phyloP scores from a whole-genome alignment of 2,888 invertebrate genomes.

The Allacma fusca region DNA sequence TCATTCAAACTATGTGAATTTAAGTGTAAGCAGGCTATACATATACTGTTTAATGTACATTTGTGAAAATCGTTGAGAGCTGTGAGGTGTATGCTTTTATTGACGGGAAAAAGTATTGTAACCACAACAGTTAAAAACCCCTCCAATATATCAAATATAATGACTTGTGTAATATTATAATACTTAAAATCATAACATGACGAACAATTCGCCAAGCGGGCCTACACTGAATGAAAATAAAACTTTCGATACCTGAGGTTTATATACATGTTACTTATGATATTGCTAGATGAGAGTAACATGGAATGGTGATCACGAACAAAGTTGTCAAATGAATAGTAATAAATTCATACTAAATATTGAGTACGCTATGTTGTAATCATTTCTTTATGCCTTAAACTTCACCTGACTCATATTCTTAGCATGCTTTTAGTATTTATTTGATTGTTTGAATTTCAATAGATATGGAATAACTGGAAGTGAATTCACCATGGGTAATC shows the following conservation, averaged over 20 bases:
- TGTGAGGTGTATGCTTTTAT: slow-evolving; percentile 8
- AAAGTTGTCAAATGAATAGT: slow-evolving; percentile 28
- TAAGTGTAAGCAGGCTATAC: neutral
- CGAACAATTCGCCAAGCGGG: slow-evolving; percentile 37
- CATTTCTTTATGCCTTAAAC: too few species aligned
- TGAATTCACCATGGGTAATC: too few species aligned
- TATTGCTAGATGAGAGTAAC: slow-evolving; percentile 28
- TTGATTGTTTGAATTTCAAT: too few species aligned
- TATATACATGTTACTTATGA: slow-evolving; percentile 34
- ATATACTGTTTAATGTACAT: neutral
- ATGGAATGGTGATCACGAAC: slow-evolving; percentile 26
- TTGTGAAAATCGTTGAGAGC: slow-evolving; percentile 7
- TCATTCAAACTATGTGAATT: neutral
- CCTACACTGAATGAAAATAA: slow-evolving; percentile 29
- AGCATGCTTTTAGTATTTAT: too few species aligned
- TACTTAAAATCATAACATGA: slow-evolving; percentile 27
- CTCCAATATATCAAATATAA: slow-evolving; percentile 16
- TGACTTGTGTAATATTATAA: slow-evolving; percentile 19
- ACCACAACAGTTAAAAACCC: slow-evolving; percentile 25
- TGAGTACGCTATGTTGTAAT: too few species aligned
- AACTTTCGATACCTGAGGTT: slow-evolving; percentile 41
- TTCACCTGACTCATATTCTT: too few species aligned
- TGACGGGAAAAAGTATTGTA: slow-evolving; percentile 3
- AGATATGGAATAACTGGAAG: too few species aligned
- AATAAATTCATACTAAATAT: slow-evolving; percentile 25